Evolutionary conservation across 2,113 vertebrate species (phyloP).

Genomic region (Limanda limanda): DNA sequence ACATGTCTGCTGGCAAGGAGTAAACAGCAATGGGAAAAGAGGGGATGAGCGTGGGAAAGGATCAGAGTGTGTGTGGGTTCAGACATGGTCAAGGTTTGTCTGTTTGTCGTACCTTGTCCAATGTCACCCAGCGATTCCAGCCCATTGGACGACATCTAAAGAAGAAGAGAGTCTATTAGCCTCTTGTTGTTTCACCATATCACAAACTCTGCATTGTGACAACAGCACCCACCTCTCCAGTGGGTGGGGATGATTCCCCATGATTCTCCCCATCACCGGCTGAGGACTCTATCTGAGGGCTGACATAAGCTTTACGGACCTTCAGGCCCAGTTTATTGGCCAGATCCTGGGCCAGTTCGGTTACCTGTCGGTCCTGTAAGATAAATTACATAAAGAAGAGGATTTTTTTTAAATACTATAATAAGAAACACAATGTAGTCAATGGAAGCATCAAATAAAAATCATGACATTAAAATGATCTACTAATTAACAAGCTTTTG

Average conservation of each 20-base stretch:
- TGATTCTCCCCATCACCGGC: conserved; percentile 74
- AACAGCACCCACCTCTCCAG: conserved; percentile 77
- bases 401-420: not conserved
- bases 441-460: no score
- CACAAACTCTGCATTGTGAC: not conserved
- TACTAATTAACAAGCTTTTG: not conserved
- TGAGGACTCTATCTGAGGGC: conserved; percentile 85
- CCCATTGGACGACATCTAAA: conserved; percentile 89
- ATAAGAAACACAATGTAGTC: no score
- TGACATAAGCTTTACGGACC: conserved; percentile 95
- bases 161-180: not conserved
- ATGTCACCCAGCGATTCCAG: conserved; percentile 94
- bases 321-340: conserved; percentile 95
- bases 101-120: conserved; percentile 85
- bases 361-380: conserved; percentile 90
- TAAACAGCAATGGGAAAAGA: not conserved
- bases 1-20: conserved; percentile 63
- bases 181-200: not conserved
- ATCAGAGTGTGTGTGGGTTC: not conserved
- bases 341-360: conserved; percentile 94
- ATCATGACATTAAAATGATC: not conserved
- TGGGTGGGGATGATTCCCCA: conserved; percentile 74
- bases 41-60: not conserved
- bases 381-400: not conserved
- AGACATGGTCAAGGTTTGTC: not conserved